Evolutionary conservation across 2,113 vertebrate species (phyloP), one percentile per base, ranked within the genome.

Genomic region (Monopterus albus): DNA sequence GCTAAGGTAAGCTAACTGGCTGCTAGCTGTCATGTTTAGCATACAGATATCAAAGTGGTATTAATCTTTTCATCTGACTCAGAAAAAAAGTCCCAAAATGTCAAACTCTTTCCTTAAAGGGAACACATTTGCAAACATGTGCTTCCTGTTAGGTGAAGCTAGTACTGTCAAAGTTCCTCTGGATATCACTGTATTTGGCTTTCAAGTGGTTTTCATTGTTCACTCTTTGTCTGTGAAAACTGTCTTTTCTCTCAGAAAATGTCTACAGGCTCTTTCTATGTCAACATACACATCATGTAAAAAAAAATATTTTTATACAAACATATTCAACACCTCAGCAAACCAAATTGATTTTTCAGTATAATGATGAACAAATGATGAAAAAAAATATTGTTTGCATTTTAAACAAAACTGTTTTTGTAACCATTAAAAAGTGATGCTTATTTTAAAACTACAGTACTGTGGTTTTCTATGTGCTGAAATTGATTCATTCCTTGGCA

Each of bases 401-500:
- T 21, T 50, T 50, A 8, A 72, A 74, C 78, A 73, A 78, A 74
- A 43, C 2, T 3, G 0, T 13, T 50, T 69, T 68, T 50, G 5
- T 23, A 45, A 47, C 6, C 38, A 39, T 40, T 25, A 23, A 68
- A 63, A 40, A 45, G 12, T 45, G 0, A 1, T 57, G 25, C 14
- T 64, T 11, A 10, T 68, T 63, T 66, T 51, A 15, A 6, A 17
- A 21, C 8, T 1, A 6, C 5, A 0, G 0, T 0, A 4, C 28
- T 39, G n/a, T 14, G 4, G 14, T 52, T 83, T 87, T 82, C 66
- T 71, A 43, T 1, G 57, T 25, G 55, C 49, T 62, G 21, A 73
- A 62, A 69, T 68, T 78, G 84, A 84, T 84, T 76, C 71, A 86
- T 86, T 73, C 31, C 33, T 8, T 11, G 52, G 38, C 57, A 56